A percentile compares a stretch with the other conserved stretches of the same genome.
phyloP scores from a whole-genome alignment of 2,888 invertebrate genomes.

The Macaria liturata region DNA sequence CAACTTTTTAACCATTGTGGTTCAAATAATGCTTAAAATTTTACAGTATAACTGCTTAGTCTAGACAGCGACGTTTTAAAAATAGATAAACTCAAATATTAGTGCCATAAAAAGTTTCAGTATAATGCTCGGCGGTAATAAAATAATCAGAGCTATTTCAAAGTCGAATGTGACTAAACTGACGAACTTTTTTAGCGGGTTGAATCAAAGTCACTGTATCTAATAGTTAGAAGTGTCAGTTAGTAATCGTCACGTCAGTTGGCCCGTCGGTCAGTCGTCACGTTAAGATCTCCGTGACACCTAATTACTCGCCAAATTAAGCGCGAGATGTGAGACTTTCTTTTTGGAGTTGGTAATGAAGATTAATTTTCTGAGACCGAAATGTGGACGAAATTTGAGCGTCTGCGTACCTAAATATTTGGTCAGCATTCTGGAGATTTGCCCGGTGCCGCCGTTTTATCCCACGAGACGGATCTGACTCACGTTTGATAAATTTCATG shows the following conservation, averaged over 20 bases:
- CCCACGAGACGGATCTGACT: not conserved
- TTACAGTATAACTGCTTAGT: conserved; percentile 6
- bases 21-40: not conserved
- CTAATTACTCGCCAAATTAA: conserved; percentile 67
- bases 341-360: conserved; percentile 22
- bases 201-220: not conserved
- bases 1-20: conserved; percentile 16
- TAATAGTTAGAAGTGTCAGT: not conserved
- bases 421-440: conserved; percentile 4
- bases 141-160: too few species aligned
- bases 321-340: conserved; percentile 52
- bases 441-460: not conserved
- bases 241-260: conserved; percentile 8
- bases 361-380: conserved; percentile 28
- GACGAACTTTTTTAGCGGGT: too few species aligned
- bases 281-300: conserved; percentile 58
- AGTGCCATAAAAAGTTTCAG: not conserved
- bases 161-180: too few species aligned
- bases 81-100: not conserved
- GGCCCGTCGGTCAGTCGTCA: conserved; percentile 42
- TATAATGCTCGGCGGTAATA: too few species aligned
- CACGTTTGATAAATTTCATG: not conserved
- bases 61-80: not conserved
- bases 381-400: conserved; percentile 8
- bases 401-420: conserved; percentile 8